phyloP scores from a whole-genome alignment of 2,797 vertebrate species.

The Gymnocypris eckloni region DNA sequence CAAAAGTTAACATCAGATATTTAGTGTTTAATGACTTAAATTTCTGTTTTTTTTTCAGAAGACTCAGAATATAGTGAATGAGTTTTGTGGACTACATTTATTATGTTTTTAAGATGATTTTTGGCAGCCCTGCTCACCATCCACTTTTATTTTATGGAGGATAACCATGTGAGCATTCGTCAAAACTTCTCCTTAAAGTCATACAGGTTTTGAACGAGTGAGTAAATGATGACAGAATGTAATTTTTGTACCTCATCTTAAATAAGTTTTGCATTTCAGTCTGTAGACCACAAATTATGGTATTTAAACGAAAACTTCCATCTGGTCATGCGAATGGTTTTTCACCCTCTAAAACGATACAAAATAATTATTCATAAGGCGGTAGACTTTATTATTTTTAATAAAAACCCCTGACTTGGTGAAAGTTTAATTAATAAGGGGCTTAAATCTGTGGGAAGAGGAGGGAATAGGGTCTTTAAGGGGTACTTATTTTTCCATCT shows the following conservation, averaged over 20 bases:
- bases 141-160: not conserved
- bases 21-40: not conserved
- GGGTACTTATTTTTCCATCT: conserved; percentile 85
- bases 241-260: conserved; percentile 71
- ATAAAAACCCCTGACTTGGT: conserved; percentile 81
- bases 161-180: not conserved
- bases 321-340: conserved; percentile 77
- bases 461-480: conserved; percentile 83
- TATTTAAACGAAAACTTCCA: conserved; percentile 73
- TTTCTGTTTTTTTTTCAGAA: not conserved
- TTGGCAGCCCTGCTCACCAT: not conserved
- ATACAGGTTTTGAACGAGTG: not conserved
- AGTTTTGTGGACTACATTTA: not conserved
- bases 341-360: conserved; percentile 77
- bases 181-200: not conserved
- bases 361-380: conserved; percentile 74
- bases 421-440: conserved; percentile 87
- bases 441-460: conserved; percentile 81
- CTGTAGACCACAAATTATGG: conserved; percentile 68
- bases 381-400: conserved; percentile 80
- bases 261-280: conserved; percentile 70
- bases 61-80: not conserved
- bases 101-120: not conserved
- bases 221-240: conserved; percentile 4
- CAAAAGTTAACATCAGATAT: not conserved